Percentiles rank a stretch among this genome's conserved stretches.
Evolutionary conservation across 2,113 vertebrate genomes (phyloP).

Genomic region (Rhea pennata): DNA sequence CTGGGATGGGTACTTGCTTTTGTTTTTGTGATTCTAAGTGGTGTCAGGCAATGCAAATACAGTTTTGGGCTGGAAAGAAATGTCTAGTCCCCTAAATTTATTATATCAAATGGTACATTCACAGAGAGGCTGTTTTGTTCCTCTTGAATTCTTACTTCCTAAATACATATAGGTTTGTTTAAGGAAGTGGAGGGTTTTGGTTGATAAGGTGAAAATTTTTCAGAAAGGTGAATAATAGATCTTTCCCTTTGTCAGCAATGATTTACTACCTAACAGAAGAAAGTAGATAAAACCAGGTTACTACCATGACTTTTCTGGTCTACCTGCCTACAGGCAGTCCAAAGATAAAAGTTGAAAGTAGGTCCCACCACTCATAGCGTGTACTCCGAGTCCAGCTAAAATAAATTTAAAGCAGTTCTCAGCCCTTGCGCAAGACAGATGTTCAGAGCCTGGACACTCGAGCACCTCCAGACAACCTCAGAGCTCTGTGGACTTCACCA

Average conservation of each 20-base stretch:
- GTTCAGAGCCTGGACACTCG: background rate
- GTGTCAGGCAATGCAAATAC: background rate
- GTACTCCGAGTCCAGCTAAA: background rate
- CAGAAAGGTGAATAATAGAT: background rate
- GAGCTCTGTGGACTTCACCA: background rate
- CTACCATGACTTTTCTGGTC: background rate
- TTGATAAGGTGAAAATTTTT: background rate
- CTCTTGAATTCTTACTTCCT: background rate
- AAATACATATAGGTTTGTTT: background rate
- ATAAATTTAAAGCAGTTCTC: constrained; percentile 17
- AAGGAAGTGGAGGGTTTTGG: background rate
- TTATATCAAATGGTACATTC: background rate
- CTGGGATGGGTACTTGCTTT: accelerated
- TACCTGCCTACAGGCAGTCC: background rate
- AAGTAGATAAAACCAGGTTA: background rate
- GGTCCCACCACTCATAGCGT: background rate
- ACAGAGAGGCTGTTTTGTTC: background rate
- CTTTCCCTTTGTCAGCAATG: background rate
- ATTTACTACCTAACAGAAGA: background rate
- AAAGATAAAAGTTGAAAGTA: background rate
- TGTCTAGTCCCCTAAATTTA: background rate
- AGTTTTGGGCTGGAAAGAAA: background rate
- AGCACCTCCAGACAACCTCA: background rate
- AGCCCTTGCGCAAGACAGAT: background rate
- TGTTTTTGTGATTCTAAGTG: background rate